Evolutionary conservation across 2,113 vertebrate species (phyloP), one percentile per base, ranked within the genome.

Genomic region (Cyprinodon variegatus): DNA sequence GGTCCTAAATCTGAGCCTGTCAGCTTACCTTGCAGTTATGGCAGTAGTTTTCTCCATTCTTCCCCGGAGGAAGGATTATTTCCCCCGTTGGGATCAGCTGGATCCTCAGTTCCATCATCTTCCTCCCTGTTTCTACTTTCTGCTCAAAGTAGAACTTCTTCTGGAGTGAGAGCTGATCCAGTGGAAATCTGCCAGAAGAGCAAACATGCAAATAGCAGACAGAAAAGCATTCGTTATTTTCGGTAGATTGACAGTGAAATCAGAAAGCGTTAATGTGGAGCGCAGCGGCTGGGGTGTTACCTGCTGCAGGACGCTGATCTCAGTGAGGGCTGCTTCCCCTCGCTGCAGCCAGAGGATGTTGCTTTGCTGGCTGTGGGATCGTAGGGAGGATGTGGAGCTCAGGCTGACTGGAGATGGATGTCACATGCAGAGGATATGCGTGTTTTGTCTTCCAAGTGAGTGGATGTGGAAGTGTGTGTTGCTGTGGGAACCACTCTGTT

Each of bases 91-190:
- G 92, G 81, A 93, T 90, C 7, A 93, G 78, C 77, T 92, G 88
- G 70, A 92, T 93, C 86, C 79, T 91, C 65, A 92, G 62, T 68
- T 93, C 91, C 92, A 93, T 93, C 90, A 92, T 29, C 29, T 93
- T 1, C 11, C 79, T 45, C 15, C 62, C 20, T 10, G 50, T 72
- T 40, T 46, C 11, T 67, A 11, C 10, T 22, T 11, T 12, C 11
- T 67, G 57, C 59, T 29, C 57, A 20, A 46, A 70, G 38, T 29
- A 15, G 53, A 72, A 39, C 12, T 45, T 64, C 37, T 72, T 61
- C 48, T 13, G 59, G 40, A 62, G 12, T 17, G 57, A 1, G 13
- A 15, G 10, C 20, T 61, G 84, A 63, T 80, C 71, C 66, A 77
- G 7, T 57, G 61, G 12, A 4, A 60, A 83, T 15, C 40, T 17